Base-by-base conservation (phyloP, 2,797 vertebrate species). In the Calcarius lapponicus region DNA sequence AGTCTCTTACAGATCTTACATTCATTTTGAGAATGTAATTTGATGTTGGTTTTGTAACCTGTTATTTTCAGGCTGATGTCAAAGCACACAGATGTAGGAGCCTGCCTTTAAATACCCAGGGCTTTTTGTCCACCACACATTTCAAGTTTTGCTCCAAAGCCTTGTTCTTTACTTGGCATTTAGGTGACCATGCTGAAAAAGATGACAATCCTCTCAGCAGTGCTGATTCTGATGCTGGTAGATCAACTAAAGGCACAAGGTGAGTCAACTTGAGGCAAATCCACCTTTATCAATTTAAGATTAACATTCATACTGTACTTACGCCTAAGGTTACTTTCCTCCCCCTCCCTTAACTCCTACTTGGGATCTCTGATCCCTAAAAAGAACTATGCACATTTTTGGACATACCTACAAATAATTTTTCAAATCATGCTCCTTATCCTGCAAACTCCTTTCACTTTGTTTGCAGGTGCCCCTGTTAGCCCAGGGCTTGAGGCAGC, bases 81-180 rank as follows among this genome's bases (percentile, higher is more conserved):
- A 70, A 88, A 78, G 42, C 1, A 0, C 1, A 0, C 34, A 29
- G 71, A 69, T 48, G 7, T 82, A 76, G 5, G 32, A 64, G 34
- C 36, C 71, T 64, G 72, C 84, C 76, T 82, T 92, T 93, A 95
- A 96, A 97, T 96, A 96, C 40, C 26, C 47, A 20, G n/a, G 32
- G 38, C 42, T 85, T 86, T 75, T 61, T 67, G 53, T 34, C 72
- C 2, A 3, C 54, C 48, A n/a, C 2, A 1, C 16, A 65, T 54
- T 65, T 48, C 17, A 54, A 10, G 32, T 32, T 76, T 79, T 3
- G 0, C 54, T 83, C 38, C 42, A 58, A 54, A 73, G 40, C 0
- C 43, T 42, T 4, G 8, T 4, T 42, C 21, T 87, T 56, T 18
- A 47, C 2, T 26, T 26, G 8, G 36, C 36, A 29, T 66, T 83